Evolutionary conservation across 2,113 vertebrate genomes (phyloP), one percentile per base, ranked within the genome.

Genomic region (Capra hircus): DNA sequence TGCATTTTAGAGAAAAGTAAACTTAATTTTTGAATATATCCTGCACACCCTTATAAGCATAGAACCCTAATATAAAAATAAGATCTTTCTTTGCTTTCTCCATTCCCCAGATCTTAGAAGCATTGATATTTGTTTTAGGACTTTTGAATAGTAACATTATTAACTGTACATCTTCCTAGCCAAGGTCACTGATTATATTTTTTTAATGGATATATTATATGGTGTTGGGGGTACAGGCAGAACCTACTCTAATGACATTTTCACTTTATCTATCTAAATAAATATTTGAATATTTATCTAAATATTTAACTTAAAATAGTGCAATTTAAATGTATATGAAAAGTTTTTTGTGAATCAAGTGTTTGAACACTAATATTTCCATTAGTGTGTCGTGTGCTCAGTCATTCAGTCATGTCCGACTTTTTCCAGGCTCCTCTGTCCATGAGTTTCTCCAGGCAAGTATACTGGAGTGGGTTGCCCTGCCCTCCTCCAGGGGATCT

Each of bases 271-370:
- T 96, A 19, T 95, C 21, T 82, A 96, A 92, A 53, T 43, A 16
- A 17, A 33, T 23, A 74, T 74, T 74, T 74, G 67, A 74, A 74
- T 74, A 74, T 40, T 40, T 71, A 71, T 74, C 67, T 74, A 25
- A 92, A 53, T 95, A 64, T 80, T 91, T 97, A 86, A 91, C 40
- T 85, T 95, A 91, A 84, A 85, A 86, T 91, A 81, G 23, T 92
- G 16, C 88, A n/a, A 86, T 48, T 55, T 88, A 95, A 94, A 52
- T 5, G 15, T 57, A 52, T 53, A 11, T 55, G 90, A 89, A 80
- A 62, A 84, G 8, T 57, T 88, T 88, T 15, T 91, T 85, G 15
- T 60, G 9, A 92, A 59, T 85, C 17, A 84, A 85, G 3, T 50
- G 52, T 71, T 91, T 90, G 55, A 89, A 95, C 28, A 96, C 33